A percentile compares a stretch with the other conserved stretches of the same genome.
Evolutionary conservation across 2,797 vertebrate genomes (phyloP).

Genomic region (Vespertilio murinus): DNA sequence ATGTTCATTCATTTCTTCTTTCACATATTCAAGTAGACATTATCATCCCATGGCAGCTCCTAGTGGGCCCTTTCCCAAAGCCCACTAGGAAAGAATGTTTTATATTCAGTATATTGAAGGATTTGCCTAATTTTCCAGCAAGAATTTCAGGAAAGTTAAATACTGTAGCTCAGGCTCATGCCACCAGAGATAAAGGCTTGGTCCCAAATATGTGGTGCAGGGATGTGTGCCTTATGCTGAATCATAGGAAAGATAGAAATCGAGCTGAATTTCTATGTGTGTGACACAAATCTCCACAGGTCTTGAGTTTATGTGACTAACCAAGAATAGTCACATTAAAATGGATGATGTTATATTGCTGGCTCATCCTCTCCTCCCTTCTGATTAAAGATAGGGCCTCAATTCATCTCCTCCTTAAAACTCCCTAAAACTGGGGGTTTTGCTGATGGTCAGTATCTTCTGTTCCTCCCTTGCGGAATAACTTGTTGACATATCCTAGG

Average conservation of each 20-base stretch:
- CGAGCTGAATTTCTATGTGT: not conserved
- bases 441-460: not conserved
- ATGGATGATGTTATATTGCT: not conserved
- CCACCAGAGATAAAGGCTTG: not conserved
- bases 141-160: conserved; percentile 17
- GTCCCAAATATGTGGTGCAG: not conserved
- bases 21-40: conserved; percentile 30
- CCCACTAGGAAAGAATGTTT: not conserved
- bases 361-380: not conserved
- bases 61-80: not conserved
- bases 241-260: not conserved
- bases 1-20: not conserved
- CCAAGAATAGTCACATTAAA: not conserved
- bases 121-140: not conserved
- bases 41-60: not conserved
- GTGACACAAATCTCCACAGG: not conserved
- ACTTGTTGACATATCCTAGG: not conserved
- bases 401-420: not conserved
- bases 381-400: not conserved
- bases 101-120: not conserved
- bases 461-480: not conserved
- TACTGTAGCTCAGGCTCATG: not conserved
- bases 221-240: not conserved
- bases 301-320: not conserved
- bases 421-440: not conserved